Conservation (phyloP, 2,797 vertebrate species). For the Oryzias dopingdopingensis region DNA sequence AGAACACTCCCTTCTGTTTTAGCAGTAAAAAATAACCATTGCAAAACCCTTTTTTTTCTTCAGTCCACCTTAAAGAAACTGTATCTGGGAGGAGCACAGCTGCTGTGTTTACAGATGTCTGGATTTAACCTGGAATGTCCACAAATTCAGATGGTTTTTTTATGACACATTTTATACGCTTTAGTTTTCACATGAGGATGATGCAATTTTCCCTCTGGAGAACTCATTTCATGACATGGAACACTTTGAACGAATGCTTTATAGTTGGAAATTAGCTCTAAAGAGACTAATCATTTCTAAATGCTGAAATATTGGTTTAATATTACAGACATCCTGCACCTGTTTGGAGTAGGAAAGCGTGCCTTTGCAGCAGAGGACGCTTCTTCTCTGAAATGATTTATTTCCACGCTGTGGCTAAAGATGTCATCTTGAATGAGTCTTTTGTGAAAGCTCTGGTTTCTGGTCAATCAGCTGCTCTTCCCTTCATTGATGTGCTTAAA, state of each 20-base stretch:
- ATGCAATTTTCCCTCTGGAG: too few relatives aligned
- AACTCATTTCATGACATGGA: too few relatives aligned
- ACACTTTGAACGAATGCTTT: too few relatives aligned
- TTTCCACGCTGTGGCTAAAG: conserved; percentile 16
- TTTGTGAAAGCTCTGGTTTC: conserved; percentile 18
- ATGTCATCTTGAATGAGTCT: conserved; percentile 13
- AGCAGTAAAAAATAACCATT: too few relatives aligned
- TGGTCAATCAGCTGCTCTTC: conserved; percentile 12
- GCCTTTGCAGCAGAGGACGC: not conserved
- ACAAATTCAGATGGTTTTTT: not conserved
- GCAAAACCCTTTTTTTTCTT: not conserved
- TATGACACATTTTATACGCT: not conserved
- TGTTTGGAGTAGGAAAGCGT: not conserved
- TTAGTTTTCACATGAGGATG: too few relatives aligned
- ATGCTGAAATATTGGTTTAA: not conserved
- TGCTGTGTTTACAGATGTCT: conserved; percentile 13
- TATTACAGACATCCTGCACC: not conserved
- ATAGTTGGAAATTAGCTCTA: too few relatives aligned
- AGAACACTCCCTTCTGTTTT: too few relatives aligned
- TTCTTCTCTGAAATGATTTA: conserved; percentile 1
- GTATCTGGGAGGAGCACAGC: conserved; percentile 19
- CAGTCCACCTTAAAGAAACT: conserved; percentile 13
- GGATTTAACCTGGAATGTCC: conserved; percentile 12
- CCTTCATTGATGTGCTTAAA: conserved; percentile 22
- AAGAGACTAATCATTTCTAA: too few relatives aligned